Evolutionary conservation across 2,888 invertebrate species (phyloP), one percentile per base, ranked within the genome.

Genomic region (Hemithea aestivaria): DNA sequence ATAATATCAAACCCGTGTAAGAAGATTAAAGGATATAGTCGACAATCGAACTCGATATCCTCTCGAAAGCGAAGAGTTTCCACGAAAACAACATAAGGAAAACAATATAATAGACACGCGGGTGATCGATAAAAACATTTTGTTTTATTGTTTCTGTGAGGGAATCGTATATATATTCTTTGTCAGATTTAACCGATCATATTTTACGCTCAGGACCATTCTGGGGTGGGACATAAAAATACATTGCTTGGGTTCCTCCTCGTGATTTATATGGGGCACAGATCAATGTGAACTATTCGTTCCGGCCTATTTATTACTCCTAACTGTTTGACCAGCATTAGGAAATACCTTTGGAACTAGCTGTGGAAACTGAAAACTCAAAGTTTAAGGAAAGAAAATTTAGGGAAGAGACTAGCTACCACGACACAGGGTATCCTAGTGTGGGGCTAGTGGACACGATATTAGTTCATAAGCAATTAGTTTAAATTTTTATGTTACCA

Each of bases 101-200:
- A 37, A 42, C 31, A 33, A 31, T 28, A 40, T 32, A 32, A 10
- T 10, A 45, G 30, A 28, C 30, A 33, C 28, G 32, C 10, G 27
- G 44, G 29, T 37, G 43, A 56, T 51, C 51, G 51, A 58, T 50
- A 52, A 49, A 51, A 45, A 50, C 45, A 52, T 62, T 58, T 52
- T 59, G 58, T 63, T 66, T 63, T 69, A 68, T 65, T 60, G 60
- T 62, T 49, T 50, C 51, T 40, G 48, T 40, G 52, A 50, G 52
- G 58, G 45, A 61, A 58, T 58, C 56, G 53, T 62, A 64, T 66
- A 58, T 57, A 63, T 67, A 65, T 56, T 51, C 62, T 58, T 54
- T 55, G 68, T 65, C 65, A 56, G 64, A 61, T 70, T 64, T 69
- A 63, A 64, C 61, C 58, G 61, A 65, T 69, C 65, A 71, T 72